Conservation (phyloP, 2,797 vertebrate species). For the Tarsius wallacei region DNA sequence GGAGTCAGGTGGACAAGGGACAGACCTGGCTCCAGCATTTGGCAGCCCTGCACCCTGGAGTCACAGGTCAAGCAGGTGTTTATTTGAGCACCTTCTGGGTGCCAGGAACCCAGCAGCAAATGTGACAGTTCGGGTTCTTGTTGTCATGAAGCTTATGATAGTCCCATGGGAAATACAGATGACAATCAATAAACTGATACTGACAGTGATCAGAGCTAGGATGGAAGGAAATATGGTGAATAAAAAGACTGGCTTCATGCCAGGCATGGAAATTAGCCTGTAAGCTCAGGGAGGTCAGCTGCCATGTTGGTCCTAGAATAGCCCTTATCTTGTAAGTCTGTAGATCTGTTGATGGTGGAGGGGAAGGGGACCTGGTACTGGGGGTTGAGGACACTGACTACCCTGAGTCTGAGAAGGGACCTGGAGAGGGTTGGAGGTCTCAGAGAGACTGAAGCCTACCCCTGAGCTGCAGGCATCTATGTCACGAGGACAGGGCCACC, state of each 20-base stretch:
- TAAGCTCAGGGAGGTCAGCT: background rate
- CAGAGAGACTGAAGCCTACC: fast-evolving
- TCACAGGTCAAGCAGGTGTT: background rate
- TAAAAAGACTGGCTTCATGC: fast-evolving
- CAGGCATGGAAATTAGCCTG: fast-evolving
- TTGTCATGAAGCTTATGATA: fast-evolving
- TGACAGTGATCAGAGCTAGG: fast-evolving
- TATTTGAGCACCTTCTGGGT: too few relatives aligned
- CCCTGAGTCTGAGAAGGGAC: background rate
- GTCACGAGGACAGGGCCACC: too few relatives aligned
- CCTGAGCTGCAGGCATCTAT: fast-evolving
- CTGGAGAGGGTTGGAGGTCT: fast-evolving
- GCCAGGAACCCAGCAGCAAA: fast-evolving
- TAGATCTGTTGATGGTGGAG: fast-evolving
- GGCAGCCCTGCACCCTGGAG: fast-evolving
- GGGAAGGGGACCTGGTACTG: background rate
- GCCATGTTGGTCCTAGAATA: fast-evolving
- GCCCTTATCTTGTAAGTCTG: background rate
- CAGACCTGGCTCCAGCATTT: fast-evolving
- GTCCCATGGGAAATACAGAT: background rate
- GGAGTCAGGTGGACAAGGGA: fast-evolving
- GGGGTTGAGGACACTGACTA: background rate
- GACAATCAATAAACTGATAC: fast-evolving
- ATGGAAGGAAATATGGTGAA: background rate
- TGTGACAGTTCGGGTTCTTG: fast-evolving